Base-by-base conservation (phyloP, 2,888 invertebrate species). In the Pterostichus niger region DNA sequence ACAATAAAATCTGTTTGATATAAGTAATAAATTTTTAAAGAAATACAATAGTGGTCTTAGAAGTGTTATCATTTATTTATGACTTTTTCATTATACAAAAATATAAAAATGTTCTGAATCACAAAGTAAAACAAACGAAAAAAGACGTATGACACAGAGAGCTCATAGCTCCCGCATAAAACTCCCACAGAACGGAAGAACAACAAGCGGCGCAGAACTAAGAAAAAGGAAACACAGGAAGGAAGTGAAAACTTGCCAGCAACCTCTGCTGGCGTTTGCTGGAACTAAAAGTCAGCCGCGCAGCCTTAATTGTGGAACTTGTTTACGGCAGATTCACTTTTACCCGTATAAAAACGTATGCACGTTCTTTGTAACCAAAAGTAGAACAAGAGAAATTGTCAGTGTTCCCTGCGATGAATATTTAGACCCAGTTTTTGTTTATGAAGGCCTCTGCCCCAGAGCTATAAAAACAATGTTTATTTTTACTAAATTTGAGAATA, bases 311-410 rank as follows among this genome's bases (percentile, higher is more conserved):
- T 80, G 80, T 80, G 46, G 52, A 80, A 80, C 46, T 79, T 79
- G 79, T 79, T 79, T 80, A 80, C 52, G 61, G 24, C 68, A 71
- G 80, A 80, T 80, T 80, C 80, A 80, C 68, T 80, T 80, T 80
- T 79, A 79, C 24, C 15, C 35, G 11, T 31, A 68, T 68, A 54
- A 80, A 79, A 79, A 79, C 64, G 35, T 64, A 35, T 64, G 64
- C 35, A 64, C 35, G 35, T 64, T 64, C 13, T 64, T 64, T 64
- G 64, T 64, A 2, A 59, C 11, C 31, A 59, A 59, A 59, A 59
- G 31, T 31, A n/a, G 31, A 31, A 31, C 9, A 11, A 17, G 59
- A 59, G 17, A 31, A 59, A 59, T 59, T 13, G 64, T 40, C 64
- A 35, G 35, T 33, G 40, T 35, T 7, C 64, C 35, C 61, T n/a